A percentile compares a stretch with the other conserved stretches of the same genome.
These are phyloP conservation scores for Conus betulinus DNA, from an alignment of 1,140 invertebrate genomes.

Conservation along the genomic window DNA sequence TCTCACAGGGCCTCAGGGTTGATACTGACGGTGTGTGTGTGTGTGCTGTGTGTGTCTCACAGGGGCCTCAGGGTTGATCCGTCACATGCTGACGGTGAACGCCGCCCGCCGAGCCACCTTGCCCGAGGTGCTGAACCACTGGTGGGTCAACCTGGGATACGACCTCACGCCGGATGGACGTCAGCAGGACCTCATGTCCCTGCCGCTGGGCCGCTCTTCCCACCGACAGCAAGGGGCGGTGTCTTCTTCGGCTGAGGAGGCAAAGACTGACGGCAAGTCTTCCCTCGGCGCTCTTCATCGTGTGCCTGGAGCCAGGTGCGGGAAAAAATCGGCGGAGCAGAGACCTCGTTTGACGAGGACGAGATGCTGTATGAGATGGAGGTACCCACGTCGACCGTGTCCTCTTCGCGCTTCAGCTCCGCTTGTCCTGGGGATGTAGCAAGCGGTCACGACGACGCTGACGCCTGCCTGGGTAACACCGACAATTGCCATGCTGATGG, in stretches of 20 bases:
- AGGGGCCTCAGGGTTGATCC: constrained; percentile 95
- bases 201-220: constrained; percentile 43
- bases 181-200: constrained; percentile 48
- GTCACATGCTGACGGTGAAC: constrained; percentile 94
- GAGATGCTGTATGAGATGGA: constrained; percentile 40
- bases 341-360: constrained; percentile 28
- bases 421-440: background rate
- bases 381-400: background rate
- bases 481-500: background rate
- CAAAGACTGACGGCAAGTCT: constrained; percentile 46
- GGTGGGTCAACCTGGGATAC: constrained; percentile 93
- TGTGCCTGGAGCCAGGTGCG: constrained; percentile 26
- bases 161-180: constrained; percentile 87
- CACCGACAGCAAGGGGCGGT: constrained; percentile 44
- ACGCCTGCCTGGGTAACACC: background rate
- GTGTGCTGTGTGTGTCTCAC: constrained; percentile 30
- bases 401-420: too few species aligned
- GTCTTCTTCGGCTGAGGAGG: constrained; percentile 49
- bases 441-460: background rate
- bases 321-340: constrained; percentile 19
- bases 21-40: background rate
- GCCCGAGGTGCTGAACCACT: constrained; percentile 94
- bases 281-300: constrained; percentile 44
- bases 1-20: background rate
- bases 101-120: constrained; percentile 93